Conservation (phyloP, 2,797 vertebrate species). For the Antennarius maculatus region DNA sequence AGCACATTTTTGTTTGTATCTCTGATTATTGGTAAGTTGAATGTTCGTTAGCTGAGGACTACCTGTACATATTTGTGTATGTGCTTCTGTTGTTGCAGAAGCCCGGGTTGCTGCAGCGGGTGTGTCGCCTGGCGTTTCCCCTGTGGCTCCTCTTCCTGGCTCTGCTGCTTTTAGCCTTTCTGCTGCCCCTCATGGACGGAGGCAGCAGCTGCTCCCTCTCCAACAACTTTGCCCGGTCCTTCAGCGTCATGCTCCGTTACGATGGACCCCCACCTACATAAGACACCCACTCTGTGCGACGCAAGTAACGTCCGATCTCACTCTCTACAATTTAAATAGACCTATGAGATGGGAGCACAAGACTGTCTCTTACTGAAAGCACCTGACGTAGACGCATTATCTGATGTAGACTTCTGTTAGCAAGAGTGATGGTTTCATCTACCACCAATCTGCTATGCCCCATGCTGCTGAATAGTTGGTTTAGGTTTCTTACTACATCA, state of each 20-base stretch:
- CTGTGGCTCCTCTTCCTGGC: constrained; percentile 88
- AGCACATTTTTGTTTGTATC: too few species aligned
- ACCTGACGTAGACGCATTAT: too few species aligned
- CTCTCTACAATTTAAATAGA: not conserved
- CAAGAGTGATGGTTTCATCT: too few species aligned
- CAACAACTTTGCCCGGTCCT: constrained; percentile 95
- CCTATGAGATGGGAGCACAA: not conserved
- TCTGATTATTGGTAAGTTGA: too few species aligned
- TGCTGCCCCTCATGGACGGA: constrained; percentile 86
- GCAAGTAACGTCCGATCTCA: not conserved
- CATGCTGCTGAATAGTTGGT: too few species aligned
- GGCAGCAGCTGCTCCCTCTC: constrained; percentile 85
- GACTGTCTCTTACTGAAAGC: too few species aligned
- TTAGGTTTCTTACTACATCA: too few species aligned
- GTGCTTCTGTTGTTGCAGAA: constrained; percentile 71
- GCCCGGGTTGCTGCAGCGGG: constrained; percentile 74
- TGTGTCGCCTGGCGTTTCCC: constrained; percentile 86
- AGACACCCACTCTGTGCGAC: not conserved
- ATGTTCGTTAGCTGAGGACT: too few species aligned
- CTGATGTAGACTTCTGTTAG: too few species aligned
- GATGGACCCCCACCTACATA: constrained; percentile 90
- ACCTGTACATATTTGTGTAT: not conserved
- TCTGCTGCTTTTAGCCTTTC: constrained; percentile 87
- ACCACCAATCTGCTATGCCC: too few species aligned
- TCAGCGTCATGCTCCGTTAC: constrained; percentile 91